Conservation (phyloP, 2,888 invertebrate genomes). For the Drosophila planitibia region DNA sequence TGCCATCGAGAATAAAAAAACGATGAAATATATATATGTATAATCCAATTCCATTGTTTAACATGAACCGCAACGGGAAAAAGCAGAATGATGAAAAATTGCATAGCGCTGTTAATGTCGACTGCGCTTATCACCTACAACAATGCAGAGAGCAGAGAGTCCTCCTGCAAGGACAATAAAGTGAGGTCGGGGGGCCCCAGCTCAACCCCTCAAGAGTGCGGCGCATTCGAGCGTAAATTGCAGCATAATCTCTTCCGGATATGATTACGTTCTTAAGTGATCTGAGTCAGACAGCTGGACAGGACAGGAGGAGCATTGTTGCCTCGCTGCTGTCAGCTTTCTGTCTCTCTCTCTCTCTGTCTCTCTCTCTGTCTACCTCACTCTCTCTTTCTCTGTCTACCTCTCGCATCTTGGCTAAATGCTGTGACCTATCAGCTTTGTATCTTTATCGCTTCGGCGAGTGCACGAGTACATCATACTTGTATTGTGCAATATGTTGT, state of each 20-base stretch:
- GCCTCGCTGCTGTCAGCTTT: constrained; percentile 29
- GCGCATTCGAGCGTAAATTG: constrained; percentile 72
- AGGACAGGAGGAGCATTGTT: constrained; percentile 51
- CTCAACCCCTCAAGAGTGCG: constrained; percentile 49
- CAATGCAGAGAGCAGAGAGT: constrained; percentile 45
- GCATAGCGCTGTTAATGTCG: constrained; percentile 41
- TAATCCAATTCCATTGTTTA: constrained; percentile 82
- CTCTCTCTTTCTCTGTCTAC: constrained; percentile 15
- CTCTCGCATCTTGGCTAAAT: constrained; percentile 48
- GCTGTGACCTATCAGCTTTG: constrained; percentile 84
- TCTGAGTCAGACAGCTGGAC: constrained; percentile 52
- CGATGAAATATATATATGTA: constrained; percentile 17
- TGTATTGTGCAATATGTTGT: constrained; percentile 72
- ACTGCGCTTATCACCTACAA: constrained; percentile 80
- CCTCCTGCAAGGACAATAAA: constrained; percentile 29
- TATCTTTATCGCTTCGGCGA: constrained; percentile 59
- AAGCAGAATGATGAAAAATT: constrained; percentile 17
- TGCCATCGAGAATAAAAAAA: constrained; percentile 33
- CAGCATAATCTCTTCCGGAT: constrained; percentile 83
- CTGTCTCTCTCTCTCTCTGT: constrained; percentile 4
- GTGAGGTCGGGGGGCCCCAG: constrained; percentile 6
- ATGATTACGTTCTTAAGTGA: constrained; percentile 80
- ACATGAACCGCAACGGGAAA: constrained; percentile 29
- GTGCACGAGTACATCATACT: constrained; percentile 31
- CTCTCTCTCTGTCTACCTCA: constrained; percentile 7